Evolutionary conservation across 2,113 vertebrate species (phyloP).

Genomic region (Catharus fuscescens): DNA sequence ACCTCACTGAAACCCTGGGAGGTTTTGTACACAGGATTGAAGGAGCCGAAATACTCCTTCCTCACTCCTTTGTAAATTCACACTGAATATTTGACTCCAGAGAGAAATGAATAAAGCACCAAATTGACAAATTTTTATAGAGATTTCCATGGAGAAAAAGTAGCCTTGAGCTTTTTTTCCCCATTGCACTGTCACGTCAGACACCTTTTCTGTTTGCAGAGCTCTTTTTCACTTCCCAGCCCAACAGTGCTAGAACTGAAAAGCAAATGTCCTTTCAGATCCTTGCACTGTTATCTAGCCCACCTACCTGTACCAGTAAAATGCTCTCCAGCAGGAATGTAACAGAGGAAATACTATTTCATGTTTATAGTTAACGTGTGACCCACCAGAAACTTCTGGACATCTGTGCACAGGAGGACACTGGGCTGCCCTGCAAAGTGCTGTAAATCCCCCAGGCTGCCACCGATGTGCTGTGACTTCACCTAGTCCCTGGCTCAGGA

Average conservation of each 20-base stretch:
- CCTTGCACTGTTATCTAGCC: background rate
- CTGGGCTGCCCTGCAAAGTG: background rate
- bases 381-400: background rate
- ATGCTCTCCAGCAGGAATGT: background rate
- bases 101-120: slow-evolving; percentile 20
- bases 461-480: background rate
- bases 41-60: slow-evolving; percentile 29
- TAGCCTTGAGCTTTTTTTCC: background rate
- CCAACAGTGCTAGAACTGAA: background rate
- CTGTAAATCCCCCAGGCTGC: background rate
- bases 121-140: slow-evolving; percentile 51
- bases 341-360: background rate
- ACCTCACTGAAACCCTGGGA: slow-evolving; percentile 26
- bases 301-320: background rate
- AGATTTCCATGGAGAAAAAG: slow-evolving; percentile 44
- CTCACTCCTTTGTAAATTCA: slow-evolving; percentile 13
- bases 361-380: background rate
- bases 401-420: background rate
- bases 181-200: background rate
- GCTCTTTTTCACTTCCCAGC: background rate
- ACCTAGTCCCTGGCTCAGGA: background rate
- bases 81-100: slow-evolving; percentile 31
- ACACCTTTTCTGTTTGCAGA: background rate
- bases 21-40: background rate
- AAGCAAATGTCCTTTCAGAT: background rate